A percentile compares a stretch with the other conserved stretches of the same genome.
phyloP scores from a whole-genome alignment of 2,113 vertebrate species.

The Tautogolabrus adspersus region DNA sequence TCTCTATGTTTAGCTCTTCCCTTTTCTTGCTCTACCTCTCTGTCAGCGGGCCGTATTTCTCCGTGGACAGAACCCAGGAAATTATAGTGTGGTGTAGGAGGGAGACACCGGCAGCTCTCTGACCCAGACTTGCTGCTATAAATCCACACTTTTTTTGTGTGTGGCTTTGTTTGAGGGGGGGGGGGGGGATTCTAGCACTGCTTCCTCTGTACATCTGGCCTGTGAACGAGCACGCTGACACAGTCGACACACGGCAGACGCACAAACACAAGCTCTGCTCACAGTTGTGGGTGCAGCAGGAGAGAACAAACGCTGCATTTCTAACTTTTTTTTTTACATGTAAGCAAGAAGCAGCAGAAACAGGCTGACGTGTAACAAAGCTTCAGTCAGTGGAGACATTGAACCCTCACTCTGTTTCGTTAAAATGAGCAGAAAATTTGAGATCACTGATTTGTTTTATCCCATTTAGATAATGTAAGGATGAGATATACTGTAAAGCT shows the following conservation, averaged over 20 bases:
- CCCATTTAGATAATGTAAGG: no score
- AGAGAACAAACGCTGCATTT: background rate
- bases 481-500: no score
- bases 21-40: constrained; percentile 14
- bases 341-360: background rate
- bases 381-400: background rate
- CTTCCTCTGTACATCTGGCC: constrained; percentile 53
- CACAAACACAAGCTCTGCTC: constrained; percentile 36
- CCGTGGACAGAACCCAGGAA: constrained; percentile 67
- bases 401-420: background rate
- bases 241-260: constrained; percentile 34
- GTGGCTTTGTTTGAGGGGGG: background rate
- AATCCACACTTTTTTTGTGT: constrained; percentile 55
- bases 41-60: constrained; percentile 64
- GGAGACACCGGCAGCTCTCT: constrained; percentile 42
- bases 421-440: no score
- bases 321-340: background rate
- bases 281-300: constrained; percentile 42
- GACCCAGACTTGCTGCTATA: constrained; percentile 66
- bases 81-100: constrained; percentile 58
- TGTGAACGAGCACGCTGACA: constrained; percentile 38
- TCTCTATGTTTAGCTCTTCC: constrained; percentile 60
- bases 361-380: background rate
- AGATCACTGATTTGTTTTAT: no score
- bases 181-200: background rate